These are phyloP conservation scores for Drosophila lini DNA, from an alignment of 1,140 invertebrate genomes.

Conservation along the genomic window DNA sequence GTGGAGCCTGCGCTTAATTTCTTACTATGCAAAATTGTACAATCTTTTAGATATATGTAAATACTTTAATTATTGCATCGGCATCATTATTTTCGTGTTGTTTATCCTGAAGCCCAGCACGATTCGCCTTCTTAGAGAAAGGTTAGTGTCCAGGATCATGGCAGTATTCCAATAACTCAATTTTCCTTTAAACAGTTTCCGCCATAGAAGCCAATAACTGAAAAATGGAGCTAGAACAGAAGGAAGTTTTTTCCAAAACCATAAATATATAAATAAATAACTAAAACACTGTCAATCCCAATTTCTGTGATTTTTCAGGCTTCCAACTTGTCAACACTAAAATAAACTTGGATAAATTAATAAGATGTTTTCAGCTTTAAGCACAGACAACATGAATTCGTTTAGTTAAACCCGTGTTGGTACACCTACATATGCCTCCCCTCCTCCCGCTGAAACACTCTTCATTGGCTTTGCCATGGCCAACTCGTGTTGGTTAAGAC, in stretches of 20 bases:
- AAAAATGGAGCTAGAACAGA: no score
- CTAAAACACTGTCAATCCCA: no score
- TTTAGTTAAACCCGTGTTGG: not conserved
- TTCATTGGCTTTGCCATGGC: constrained; percentile 48
- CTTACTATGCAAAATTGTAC: not conserved
- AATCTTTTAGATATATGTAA: rapidly evolving
- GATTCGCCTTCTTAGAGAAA: not conserved
- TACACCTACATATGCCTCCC: constrained; percentile 14
- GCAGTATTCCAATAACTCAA: not conserved
- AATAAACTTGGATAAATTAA: not conserved
- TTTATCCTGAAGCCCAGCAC: constrained; percentile 5
- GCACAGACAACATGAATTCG: not conserved
- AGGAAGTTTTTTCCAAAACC: no score
- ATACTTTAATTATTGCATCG: not conserved
- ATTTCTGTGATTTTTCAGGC: no score
- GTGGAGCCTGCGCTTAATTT: not conserved
- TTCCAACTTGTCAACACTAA: no score
- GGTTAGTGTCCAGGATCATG: not conserved
- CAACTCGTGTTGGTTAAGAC: constrained; percentile 33
- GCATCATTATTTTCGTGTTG: not conserved
- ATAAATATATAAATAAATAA: no score
- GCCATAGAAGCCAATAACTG: not conserved
- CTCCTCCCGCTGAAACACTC: not conserved
- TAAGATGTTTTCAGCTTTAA: not conserved
- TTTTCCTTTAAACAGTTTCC: not conserved